phyloP scores from a whole-genome alignment of 2,888 invertebrate genomes.

The Onthophagus sagittarius region DNA sequence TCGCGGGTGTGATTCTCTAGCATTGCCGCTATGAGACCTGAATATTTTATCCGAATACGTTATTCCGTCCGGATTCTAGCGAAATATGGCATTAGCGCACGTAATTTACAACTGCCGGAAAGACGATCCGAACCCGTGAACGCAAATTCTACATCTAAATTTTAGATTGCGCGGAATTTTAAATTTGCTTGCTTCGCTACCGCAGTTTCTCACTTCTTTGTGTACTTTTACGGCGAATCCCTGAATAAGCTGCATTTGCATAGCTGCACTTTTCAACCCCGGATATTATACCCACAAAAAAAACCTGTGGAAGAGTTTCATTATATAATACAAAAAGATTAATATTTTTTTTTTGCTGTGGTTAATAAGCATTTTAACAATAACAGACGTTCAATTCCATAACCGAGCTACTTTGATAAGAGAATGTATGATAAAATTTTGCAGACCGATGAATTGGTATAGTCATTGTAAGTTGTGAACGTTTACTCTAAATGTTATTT shows the following conservation, averaged over 20 bases:
- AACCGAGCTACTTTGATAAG: too few species aligned
- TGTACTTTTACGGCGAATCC: background rate
- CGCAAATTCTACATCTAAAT: conserved; percentile 41
- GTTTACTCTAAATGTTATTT: too few species aligned
- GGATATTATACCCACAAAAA: background rate
- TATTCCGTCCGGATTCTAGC: conserved; percentile 39
- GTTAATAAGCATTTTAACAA: too few species aligned
- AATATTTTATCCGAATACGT: conserved; percentile 46
- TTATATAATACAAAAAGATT: too few species aligned
- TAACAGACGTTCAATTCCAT: too few species aligned
- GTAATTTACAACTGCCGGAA: conserved; percentile 33
- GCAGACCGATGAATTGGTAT: too few species aligned
- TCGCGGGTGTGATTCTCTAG: conserved; percentile 43
- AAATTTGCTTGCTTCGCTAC: conserved; percentile 12
- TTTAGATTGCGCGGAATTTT: conserved; percentile 27
- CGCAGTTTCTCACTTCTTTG: background rate
- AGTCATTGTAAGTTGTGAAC: too few species aligned
- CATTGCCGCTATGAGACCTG: conserved; percentile 44
- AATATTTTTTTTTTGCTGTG: too few species aligned
- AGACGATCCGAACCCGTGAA: conserved; percentile 32
- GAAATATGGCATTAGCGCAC: conserved; percentile 42
- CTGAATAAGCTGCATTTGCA: background rate
- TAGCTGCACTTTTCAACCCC: background rate
- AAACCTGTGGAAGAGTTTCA: background rate
- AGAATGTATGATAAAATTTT: too few species aligned